Evolutionary conservation across 2,797 vertebrate species (phyloP).

Genomic region (Coreius guichenoti): DNA sequence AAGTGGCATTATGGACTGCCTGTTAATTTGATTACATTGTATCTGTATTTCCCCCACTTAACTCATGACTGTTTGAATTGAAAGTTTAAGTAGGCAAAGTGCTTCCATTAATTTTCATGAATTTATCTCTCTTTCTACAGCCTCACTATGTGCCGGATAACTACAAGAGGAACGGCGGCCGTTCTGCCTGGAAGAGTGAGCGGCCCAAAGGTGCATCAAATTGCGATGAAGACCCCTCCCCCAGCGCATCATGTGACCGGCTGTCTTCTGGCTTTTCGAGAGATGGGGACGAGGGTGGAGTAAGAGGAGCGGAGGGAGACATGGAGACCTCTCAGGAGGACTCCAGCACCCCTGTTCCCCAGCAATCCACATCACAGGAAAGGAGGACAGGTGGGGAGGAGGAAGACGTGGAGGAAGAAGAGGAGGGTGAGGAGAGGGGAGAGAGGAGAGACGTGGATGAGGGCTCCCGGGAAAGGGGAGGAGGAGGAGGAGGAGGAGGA

Average conservation of each 20-base stretch:
- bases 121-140: slow-evolving; percentile 71
- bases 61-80: not conserved
- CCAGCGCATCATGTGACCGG: slow-evolving; percentile 79
- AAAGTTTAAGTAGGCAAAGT: not conserved
- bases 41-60: not conserved
- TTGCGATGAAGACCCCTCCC: slow-evolving; percentile 84
- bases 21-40: not conserved
- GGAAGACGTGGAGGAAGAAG: slow-evolving; percentile 69
- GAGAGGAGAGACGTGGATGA: slow-evolving; percentile 69
- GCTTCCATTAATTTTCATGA: not conserved
- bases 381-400: slow-evolving; percentile 74
- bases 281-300: slow-evolving; percentile 68
- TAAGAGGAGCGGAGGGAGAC: slow-evolving; percentile 39
- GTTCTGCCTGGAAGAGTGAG: slow-evolving; percentile 95
- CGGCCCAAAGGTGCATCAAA: slow-evolving; percentile 81
- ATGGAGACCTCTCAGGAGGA: slow-evolving; percentile 67
- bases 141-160: slow-evolving; percentile 98
- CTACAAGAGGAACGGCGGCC: slow-evolving; percentile 96
- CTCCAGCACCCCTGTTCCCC: slow-evolving; percentile 49
- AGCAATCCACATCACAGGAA: slow-evolving; percentile 76
- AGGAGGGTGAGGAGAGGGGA: slow-evolving; percentile 71
- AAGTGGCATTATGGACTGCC: not conserved
- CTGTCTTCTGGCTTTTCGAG: slow-evolving; percentile 69
- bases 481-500: slow-evolving; percentile 57
- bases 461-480: slow-evolving; percentile 63